Evolutionary conservation across 2,113 vertebrate genomes (phyloP).

Genomic region (Setophaga petechia): DNA sequence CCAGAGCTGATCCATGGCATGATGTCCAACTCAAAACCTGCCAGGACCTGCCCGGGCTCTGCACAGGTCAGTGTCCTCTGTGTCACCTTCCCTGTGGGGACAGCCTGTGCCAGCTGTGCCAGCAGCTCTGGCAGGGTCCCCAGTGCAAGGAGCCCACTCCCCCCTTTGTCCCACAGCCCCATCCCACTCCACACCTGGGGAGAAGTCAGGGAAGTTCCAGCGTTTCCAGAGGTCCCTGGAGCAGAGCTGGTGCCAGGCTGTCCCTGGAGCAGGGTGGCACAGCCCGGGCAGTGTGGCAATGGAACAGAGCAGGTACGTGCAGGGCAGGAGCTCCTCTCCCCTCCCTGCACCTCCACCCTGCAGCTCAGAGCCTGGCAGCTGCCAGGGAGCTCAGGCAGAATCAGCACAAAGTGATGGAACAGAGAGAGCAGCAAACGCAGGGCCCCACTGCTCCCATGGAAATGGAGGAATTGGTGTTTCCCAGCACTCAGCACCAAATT

Average conservation of each 20-base stretch:
- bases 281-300: neutral
- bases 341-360: neutral
- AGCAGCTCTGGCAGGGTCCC: neutral
- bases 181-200: neutral
- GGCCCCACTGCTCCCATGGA: neutral
- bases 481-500: neutral
- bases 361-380: neutral
- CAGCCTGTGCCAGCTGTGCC: neutral
- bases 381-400: neutral
- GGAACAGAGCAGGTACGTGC: neutral
- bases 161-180: neutral
- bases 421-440: neutral
- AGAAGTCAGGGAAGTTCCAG: neutral
- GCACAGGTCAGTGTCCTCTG: neutral
- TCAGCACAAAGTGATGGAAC: neutral
- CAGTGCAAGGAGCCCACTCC: too few species aligned
- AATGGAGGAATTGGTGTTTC: neutral
- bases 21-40: accelerated
- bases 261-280: neutral
- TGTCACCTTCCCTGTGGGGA: accelerated
- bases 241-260: accelerated
- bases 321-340: neutral
- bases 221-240: accelerated
- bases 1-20: accelerated
- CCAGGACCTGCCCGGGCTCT: accelerated